phyloP scores from a whole-genome alignment of 2,797 vertebrate genomes.

The Danio kyathit region DNA sequence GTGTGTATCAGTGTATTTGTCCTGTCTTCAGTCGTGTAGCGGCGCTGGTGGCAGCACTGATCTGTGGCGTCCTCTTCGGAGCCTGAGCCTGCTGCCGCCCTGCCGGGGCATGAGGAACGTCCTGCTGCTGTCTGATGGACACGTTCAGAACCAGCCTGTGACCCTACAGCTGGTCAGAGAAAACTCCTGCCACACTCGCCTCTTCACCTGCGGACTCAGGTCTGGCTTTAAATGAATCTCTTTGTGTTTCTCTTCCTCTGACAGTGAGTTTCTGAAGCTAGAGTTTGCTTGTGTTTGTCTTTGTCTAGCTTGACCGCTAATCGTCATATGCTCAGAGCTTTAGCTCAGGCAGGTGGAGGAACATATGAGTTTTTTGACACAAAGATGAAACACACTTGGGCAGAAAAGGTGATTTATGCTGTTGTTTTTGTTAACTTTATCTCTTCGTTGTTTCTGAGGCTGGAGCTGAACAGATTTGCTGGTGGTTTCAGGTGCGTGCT shows the following conservation, averaged over 20 bases:
- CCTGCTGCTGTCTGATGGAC: slow-evolving; percentile 89
- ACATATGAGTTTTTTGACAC: slow-evolving; percentile 87
- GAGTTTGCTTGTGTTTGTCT: slow-evolving; percentile 22
- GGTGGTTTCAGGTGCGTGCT: slow-evolving; percentile 74
- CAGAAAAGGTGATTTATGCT: slow-evolving; percentile 80
- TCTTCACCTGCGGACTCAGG: slow-evolving; percentile 88
- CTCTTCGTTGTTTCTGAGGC: neutral
- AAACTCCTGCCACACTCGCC: slow-evolving; percentile 77
- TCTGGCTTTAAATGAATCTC: slow-evolving; percentile 63
- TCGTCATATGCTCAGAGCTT: slow-evolving; percentile 84
- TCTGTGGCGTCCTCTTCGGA: slow-evolving; percentile 85
- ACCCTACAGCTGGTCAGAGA: slow-evolving; percentile 81
- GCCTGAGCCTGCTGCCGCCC: slow-evolving; percentile 82
- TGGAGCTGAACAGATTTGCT: neutral
- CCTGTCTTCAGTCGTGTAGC: slow-evolving; percentile 68
- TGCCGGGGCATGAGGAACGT: slow-evolving; percentile 80
- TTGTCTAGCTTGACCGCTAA: slow-evolving; percentile 83
- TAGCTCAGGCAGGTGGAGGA: slow-evolving; percentile 86
- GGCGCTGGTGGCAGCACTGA: slow-evolving; percentile 86
- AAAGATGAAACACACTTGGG: slow-evolving; percentile 86
- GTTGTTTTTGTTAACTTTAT: neutral
- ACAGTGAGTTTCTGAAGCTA: neutral
- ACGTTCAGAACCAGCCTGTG: slow-evolving; percentile 82
- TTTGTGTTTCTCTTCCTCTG: neutral
- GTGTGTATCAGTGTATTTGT: neutral